Conservation (phyloP, 1,140 invertebrate species). For the Aphelenchoides fujianensis region DNA sequence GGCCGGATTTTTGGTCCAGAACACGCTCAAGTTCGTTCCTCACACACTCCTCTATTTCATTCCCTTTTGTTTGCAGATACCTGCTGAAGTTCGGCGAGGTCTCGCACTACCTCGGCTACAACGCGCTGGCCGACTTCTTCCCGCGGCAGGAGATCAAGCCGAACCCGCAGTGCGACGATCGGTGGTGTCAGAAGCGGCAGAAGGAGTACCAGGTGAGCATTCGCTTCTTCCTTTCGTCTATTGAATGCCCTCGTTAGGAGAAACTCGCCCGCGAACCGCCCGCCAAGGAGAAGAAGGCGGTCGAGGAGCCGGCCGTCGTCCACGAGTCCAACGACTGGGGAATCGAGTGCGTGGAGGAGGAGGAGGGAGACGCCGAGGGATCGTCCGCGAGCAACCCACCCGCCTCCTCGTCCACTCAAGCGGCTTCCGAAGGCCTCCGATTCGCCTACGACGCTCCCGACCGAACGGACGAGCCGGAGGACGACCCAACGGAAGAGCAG, state of each 20-base stretch:
- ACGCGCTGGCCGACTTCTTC: conserved; percentile 92
- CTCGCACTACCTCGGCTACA: conserved; percentile 89
- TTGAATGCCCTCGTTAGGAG: conserved; percentile 43
- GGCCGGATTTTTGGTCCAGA: conserved; percentile 94
- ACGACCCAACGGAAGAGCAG: conserved; percentile 21
- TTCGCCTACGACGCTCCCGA: conserved; percentile 70
- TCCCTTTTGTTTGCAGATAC: conserved; percentile 68
- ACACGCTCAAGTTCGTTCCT: conserved; percentile 79
- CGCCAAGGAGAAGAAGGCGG: conserved; percentile 28
- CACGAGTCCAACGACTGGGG: conserved; percentile 64
- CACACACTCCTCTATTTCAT: background rate
- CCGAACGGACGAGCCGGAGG: conserved; percentile 21
- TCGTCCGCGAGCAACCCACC: too few relatives aligned
- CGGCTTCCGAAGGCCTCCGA: conserved; percentile 67
- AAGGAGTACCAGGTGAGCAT: conserved; percentile 68
- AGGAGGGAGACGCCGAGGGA: too few relatives aligned
- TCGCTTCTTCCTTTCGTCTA: conserved; percentile 6
- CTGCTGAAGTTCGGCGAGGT: conserved; percentile 85
- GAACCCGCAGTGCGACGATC: conserved; percentile 85
- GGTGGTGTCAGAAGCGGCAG: conserved; percentile 74
- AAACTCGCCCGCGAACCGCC: conserved; percentile 57
- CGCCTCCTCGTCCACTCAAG: too few relatives aligned
- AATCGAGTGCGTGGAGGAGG: conserved; percentile 73
- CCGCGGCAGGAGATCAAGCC: conserved; percentile 86
- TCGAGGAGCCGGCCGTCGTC: conserved; percentile 45